Evolutionary conservation across 2,888 invertebrate genomes (phyloP).

Genomic region (Ophraella communa): DNA sequence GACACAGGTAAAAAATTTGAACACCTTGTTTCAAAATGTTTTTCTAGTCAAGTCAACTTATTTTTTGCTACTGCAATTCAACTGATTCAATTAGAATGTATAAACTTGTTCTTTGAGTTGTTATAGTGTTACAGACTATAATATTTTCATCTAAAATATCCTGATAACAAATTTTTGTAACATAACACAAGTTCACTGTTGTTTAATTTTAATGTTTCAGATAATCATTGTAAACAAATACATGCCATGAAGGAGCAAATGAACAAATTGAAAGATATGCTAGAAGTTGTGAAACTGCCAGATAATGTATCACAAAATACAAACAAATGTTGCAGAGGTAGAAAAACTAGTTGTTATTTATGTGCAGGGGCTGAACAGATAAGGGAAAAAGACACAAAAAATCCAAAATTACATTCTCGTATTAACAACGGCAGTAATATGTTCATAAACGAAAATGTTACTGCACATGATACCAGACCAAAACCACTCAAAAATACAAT

Average conservation of each 20-base stretch:
- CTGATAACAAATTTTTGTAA: no score
- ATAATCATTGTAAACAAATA: constrained; percentile 55
- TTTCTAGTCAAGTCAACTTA: no score
- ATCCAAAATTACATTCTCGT: constrained; percentile 35
- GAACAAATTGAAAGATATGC: constrained; percentile 57
- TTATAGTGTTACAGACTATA: no score
- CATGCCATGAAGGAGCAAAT: constrained; percentile 59
- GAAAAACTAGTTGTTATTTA: constrained; percentile 46
- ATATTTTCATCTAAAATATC: no score
- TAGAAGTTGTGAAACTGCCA: constrained; percentile 56
- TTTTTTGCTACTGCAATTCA: no score
- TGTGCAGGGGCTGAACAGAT: constrained; percentile 54
- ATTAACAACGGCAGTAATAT: constrained; percentile 33
- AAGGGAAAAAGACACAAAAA: constrained; percentile 47
- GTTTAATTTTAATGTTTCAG: constrained; percentile 35
- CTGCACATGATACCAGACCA: constrained; percentile 46
- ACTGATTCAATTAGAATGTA: no score
- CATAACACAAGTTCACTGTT: no score
- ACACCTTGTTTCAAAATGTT: background rate
- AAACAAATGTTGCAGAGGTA: constrained; percentile 44
- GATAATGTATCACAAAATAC: constrained; percentile 48
- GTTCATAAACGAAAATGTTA: constrained; percentile 43
- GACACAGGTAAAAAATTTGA: background rate
- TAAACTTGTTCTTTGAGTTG: no score
- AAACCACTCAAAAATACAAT: constrained; percentile 58